Base-by-base conservation (phyloP, 1,140 invertebrate genomes). In the Brachionus paranguensis region DNA sequence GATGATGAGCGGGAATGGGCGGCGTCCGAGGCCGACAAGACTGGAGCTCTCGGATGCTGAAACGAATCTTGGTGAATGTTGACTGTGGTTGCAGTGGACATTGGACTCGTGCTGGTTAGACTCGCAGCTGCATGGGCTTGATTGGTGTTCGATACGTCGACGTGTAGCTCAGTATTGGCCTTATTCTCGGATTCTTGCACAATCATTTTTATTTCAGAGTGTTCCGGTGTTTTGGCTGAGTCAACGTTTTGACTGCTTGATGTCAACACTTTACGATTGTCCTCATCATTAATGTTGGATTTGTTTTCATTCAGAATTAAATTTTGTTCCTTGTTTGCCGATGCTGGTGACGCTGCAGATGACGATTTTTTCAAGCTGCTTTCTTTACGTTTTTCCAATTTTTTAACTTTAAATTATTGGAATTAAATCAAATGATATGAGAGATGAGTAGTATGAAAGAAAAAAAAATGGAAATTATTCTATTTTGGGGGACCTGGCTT, bases 41-140 rank as follows among this genome's bases (percentile, higher is more conserved):
- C 64, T 41, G 78, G 78, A 27, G 53, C 78, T 81, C 78, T 81
- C 27, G 78, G 53, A 33, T 76, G 17, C 24, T 76, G 17, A 76
- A 27, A 50, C 33, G 68, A 72, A 12, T 76, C 72, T 50, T 76
- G 72, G 10, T 76, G 72, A 3, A 76, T 27, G 43, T 76, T 76
- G 27, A 76, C 43, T 50, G 72, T 76, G 11, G 72, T 76, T 3
- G 72, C 72, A 2, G 72, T 50, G 3, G 72, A 76, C 72, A 76
- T 50, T 27, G 72, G 72, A 29, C 72, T 76, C 11, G 72, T 45
- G 27, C 53, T 53, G 27, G 20, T 29, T 76, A 76, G 50, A 27
- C 33, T 76, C 11, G 20, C 27, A 20, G 17, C 3, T 10, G n/a
- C 20, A n/a, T 76, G 37, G 10, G 14, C 65, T 70, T 27, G 24